Base-by-base conservation (phyloP, 2,113 vertebrate species). In the Cepphus grylle region DNA sequence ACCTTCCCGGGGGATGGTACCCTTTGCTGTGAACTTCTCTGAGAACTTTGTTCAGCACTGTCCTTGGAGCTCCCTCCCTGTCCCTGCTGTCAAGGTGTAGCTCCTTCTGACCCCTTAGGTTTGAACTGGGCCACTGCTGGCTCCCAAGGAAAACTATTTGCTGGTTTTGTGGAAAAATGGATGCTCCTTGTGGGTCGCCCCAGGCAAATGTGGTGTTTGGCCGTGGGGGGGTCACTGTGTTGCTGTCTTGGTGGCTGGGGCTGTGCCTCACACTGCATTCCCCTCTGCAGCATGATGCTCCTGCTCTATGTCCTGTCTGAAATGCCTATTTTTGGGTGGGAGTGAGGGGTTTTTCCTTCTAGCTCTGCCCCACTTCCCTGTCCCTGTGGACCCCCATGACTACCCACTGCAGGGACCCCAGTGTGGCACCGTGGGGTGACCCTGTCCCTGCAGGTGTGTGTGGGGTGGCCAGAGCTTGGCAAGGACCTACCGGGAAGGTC, bases 21-120 rank as follows among this genome's bases (percentile, higher is more conserved):
- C 47, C 40, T 69, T 26, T 30, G 66, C 62, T 2, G 0, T 10
- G 21, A 32, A 1, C 43, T 40, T 29, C 55, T 20, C 5, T 6
- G 13, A 11, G 36, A 12, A 5, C 8, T 0, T n/a, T 71, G 9
- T 6, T 14, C 17, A 0, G 0, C 0, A 8, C 55, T 66, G 69
- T 4, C 70, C 56, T 12, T 7, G 34, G 66, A 27, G 19, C 5
- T 17, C 36, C 9, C 4, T 45, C 32, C 4, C 4, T 5, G 25
- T 12, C 63, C 45, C 1, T 2, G 8, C 5, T 12, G 2, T n/a
- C 0, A 3, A 16, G 42, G 6, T 12, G 12, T 8, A 22, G 67
- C 42, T 50, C 72, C 40, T 21, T n/a, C 42, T 27, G 3, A 34
- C 43, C 58, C 0, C 0, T 9, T 25, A 2, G 26, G 7, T 13